Evolutionary conservation across 2,113 vertebrate genomes (phyloP).

Genomic region (Morone chrysops): DNA sequence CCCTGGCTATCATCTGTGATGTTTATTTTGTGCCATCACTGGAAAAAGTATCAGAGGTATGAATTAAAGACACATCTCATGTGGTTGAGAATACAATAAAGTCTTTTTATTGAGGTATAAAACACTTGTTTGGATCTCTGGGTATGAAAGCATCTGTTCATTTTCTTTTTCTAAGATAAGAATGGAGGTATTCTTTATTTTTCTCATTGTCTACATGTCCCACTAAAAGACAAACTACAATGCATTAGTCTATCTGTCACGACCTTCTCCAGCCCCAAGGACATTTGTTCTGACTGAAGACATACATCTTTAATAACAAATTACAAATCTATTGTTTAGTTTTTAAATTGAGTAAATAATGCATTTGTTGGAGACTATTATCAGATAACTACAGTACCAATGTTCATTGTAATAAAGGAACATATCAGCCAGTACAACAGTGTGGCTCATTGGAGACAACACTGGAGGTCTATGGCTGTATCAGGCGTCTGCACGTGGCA

Average conservation of each 20-base stretch:
- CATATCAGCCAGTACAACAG: too few species aligned
- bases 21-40: slow-evolving; percentile 87
- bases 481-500: not conserved
- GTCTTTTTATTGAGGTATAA: not conserved
- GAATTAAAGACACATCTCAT: slow-evolving; percentile 1
- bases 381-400: not conserved
- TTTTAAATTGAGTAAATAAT: not conserved
- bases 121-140: not conserved
- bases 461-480: not conserved
- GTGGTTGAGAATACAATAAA: not conserved
- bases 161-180: not conserved
- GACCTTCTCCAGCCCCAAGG: not conserved
- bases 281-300: not conserved
- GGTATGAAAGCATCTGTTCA: not conserved
- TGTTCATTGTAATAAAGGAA: not conserved
- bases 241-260: not conserved
- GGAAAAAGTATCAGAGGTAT: slow-evolving; percentile 87
- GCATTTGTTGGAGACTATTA: too few species aligned
- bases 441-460: too few species aligned
- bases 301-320: not conserved
- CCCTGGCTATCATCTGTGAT: slow-evolving; percentile 86
- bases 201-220: not conserved
- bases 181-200: not conserved
- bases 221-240: not conserved
- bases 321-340: not conserved